These are phyloP conservation scores for Heliconius charithonia DNA, from an alignment of 2,888 invertebrate genomes.

Conservation along the genomic window DNA sequence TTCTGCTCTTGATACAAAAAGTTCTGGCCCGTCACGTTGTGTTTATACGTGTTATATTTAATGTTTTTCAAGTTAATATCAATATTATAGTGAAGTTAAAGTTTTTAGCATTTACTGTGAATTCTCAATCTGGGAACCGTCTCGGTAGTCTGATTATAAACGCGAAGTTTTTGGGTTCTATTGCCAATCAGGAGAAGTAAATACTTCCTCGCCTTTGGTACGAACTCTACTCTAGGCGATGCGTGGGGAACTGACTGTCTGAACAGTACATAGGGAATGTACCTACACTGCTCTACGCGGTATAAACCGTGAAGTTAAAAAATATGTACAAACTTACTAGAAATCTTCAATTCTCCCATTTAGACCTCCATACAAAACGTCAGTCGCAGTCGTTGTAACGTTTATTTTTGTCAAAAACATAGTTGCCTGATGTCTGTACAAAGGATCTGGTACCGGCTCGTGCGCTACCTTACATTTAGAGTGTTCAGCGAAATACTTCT, in stretches of 20 bases:
- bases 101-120: no score
- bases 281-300: not conserved
- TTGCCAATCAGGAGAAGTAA: not conserved
- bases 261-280: no score
- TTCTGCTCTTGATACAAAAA: no score
- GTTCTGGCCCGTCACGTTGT: no score
- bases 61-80: not conserved
- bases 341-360: conserved; percentile 51
- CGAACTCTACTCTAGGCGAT: not conserved
- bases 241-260: not conserved
- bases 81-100: not conserved
- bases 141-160: no score
- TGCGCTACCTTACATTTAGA: conserved; percentile 44
- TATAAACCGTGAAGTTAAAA: not conserved
- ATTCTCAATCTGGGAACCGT: no score
- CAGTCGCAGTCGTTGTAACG: conserved; percentile 39
- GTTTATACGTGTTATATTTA: not conserved
- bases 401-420: conserved; percentile 44
- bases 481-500: conserved; percentile 49
- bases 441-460: conserved; percentile 49
- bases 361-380: conserved; percentile 43
- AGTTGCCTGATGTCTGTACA: conserved; percentile 40
- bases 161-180: not conserved
- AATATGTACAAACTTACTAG: conserved; percentile 45
- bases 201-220: not conserved